These are phyloP conservation scores for Pinna nobilis DNA, from an alignment of 1,140 invertebrate genomes.

Conservation along the genomic window DNA sequence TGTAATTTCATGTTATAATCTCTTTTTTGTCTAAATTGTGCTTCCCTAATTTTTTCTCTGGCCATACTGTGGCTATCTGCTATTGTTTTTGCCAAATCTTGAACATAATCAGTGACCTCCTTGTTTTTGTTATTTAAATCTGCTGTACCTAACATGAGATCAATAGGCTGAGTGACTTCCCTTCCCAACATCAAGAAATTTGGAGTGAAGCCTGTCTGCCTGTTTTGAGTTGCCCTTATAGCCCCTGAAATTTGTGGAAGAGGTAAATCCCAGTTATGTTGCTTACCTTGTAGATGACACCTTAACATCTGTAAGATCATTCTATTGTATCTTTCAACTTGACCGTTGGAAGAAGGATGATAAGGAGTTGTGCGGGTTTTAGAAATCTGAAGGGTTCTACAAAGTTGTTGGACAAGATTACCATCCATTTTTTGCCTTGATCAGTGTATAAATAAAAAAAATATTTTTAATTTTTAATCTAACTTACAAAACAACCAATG, in stretches of 20 bases:
- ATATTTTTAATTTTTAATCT: no score
- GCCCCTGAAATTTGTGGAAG: conserved; percentile 8
- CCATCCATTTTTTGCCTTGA: conserved; percentile 26
- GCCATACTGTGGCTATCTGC: background rate
- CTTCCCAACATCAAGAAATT: conserved; percentile 26
- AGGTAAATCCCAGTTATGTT: conserved; percentile 26
- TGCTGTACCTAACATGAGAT: background rate
- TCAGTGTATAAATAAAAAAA: conserved; percentile 29
- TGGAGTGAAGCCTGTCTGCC: conserved; percentile 35
- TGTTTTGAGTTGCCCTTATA: conserved; percentile 8
- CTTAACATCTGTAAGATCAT: conserved; percentile 16
- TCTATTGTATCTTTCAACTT: conserved; percentile 34
- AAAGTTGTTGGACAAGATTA: conserved; percentile 11
- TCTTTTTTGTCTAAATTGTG: conserved; percentile 22
- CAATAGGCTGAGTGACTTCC: conserved; percentile 14
- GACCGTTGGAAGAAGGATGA: conserved; percentile 25
- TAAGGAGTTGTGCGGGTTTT: conserved; percentile 36
- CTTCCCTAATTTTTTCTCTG: background rate
- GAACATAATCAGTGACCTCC: background rate
- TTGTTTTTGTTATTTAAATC: background rate
- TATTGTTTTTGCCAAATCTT: background rate
- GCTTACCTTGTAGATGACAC: conserved; percentile 17
- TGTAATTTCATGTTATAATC: conserved; percentile 7
- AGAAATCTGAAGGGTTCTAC: conserved; percentile 22
- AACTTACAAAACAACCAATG: no score